Conservation (phyloP, 2,888 invertebrate genomes). For the Clistopyga incitator region DNA sequence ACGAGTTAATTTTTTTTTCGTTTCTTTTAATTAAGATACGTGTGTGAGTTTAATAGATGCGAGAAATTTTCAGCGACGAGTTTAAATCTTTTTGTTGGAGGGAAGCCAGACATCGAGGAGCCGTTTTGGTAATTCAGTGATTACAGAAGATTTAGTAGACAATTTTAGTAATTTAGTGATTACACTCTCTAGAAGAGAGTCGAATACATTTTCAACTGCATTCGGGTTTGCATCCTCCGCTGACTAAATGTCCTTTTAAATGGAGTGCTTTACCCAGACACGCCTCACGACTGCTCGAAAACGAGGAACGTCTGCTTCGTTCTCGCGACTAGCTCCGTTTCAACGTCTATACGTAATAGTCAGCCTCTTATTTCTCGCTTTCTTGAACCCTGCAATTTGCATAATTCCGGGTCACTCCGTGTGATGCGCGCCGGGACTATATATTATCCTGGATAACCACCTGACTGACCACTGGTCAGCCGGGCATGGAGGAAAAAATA, state of each 20-base stretch:
- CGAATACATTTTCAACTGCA: slow-evolving; percentile 43
- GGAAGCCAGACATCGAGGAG: neutral
- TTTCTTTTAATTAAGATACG: too few species aligned
- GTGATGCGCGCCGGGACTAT: slow-evolving; percentile 23
- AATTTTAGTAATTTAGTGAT: slow-evolving; percentile 40
- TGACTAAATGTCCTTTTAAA: slow-evolving; percentile 69
- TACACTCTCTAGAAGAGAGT: slow-evolving; percentile 35
- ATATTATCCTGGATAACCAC: slow-evolving; percentile 40
- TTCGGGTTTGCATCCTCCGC: neutral
- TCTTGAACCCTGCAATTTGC: slow-evolving; percentile 60
- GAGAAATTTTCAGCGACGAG: neutral
- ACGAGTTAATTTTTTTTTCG: too few species aligned
- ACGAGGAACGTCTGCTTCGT: slow-evolving; percentile 41
- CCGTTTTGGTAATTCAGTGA: slow-evolving; percentile 11
- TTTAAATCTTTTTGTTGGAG: slow-evolving; percentile 24
- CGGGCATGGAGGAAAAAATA: slow-evolving; percentile 1
- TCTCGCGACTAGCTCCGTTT: slow-evolving; percentile 42
- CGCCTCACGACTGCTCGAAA: slow-evolving; percentile 56
- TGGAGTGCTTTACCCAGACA: slow-evolving; percentile 53
- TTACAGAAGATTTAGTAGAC: slow-evolving; percentile 7
- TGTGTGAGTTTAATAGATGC: neutral
- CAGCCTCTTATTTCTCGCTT: slow-evolving; percentile 59
- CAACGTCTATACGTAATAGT: slow-evolving; percentile 37
- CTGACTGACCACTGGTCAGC: slow-evolving; percentile 16
- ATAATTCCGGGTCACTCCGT: slow-evolving; percentile 58